phyloP scores from a whole-genome alignment of 23 tunicate species.

The Oikopleura vanhoeffeni region DNA sequence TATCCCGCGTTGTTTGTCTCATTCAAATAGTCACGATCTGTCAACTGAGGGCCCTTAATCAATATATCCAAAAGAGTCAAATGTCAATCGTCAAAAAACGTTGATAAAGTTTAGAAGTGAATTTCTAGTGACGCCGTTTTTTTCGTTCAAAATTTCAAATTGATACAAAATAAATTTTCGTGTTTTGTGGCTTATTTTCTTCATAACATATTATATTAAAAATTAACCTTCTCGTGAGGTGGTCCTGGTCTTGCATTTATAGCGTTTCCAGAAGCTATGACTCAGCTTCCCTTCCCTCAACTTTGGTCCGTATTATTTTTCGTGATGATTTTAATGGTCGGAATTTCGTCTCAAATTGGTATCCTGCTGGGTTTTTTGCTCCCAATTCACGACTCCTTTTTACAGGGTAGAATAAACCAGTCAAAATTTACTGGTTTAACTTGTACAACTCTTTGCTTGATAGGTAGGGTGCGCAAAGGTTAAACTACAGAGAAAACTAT shows the following conservation, averaged over 20 bases:
- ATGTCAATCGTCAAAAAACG: too few species aligned
- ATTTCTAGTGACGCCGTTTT: too few species aligned
- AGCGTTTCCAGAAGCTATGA: conserved; percentile 95
- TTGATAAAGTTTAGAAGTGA: too few species aligned
- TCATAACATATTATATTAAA: neutral
- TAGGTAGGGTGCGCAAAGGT: too few species aligned
- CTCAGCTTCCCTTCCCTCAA: conserved; percentile 61
- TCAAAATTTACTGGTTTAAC: neutral
- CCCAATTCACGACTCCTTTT: conserved; percentile 33
- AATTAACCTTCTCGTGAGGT: conserved; percentile 42
- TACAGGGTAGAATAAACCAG: neutral
- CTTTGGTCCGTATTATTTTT: conserved; percentile 83
- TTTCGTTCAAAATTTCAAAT: too few species aligned
- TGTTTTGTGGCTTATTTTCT: neutral
- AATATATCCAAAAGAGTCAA: too few species aligned
- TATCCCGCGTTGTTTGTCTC: too few species aligned
- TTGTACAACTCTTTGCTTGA: neutral
- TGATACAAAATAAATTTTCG: neutral
- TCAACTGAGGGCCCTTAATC: too few species aligned
- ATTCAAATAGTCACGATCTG: too few species aligned
- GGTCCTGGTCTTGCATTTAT: conserved; percentile 96
- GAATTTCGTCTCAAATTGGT: conserved; percentile 85
- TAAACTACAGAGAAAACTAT: too few species aligned
- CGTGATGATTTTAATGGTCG: conserved; percentile 63
- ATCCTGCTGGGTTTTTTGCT: conserved; percentile 75